phyloP scores from a whole-genome alignment of 2,797 vertebrate species.

The Pseudochirops corinnae region DNA sequence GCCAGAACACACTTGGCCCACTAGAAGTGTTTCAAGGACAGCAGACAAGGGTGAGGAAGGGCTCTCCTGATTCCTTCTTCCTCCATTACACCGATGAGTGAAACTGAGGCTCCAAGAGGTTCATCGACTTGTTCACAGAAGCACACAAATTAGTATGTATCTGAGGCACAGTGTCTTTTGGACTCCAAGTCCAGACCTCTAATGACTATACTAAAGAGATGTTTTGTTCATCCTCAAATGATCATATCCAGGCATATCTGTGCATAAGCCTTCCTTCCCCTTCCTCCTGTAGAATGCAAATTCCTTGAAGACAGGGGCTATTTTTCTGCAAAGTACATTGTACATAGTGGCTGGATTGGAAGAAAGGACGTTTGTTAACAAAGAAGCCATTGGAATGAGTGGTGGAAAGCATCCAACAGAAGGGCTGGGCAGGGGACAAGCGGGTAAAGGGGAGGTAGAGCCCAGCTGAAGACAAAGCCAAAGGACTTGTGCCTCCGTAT shows the following conservation, averaged over 20 bases:
- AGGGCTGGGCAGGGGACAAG: not conserved
- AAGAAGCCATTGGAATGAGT: not conserved
- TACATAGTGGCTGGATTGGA: not conserved
- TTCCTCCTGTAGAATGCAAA: not conserved
- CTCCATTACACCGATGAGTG: not conserved
- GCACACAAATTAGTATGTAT: not conserved
- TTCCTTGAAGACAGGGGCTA: not conserved
- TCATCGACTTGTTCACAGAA: not conserved
- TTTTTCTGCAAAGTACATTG: not conserved
- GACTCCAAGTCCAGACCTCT: not conserved
- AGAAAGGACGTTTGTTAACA: not conserved
- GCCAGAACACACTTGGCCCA: not conserved
- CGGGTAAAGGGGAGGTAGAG: not conserved
- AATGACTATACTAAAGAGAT: not conserved
- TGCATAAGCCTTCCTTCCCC: not conserved
- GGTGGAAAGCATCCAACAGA: not conserved
- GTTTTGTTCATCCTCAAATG: not conserved
- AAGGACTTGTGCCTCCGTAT: not conserved
- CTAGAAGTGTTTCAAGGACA: not conserved
- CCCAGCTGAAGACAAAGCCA: not conserved
- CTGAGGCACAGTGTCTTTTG: not conserved
- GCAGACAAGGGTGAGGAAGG: not conserved
- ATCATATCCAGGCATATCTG: not conserved
- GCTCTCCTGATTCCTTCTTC: too few relatives aligned
- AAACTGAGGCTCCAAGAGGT: not conserved